Percentiles rank a stretch among this genome's conserved stretches.
Conservation (phyloP, 2,113 vertebrate species). For the Accipiter cooperii region DNA sequence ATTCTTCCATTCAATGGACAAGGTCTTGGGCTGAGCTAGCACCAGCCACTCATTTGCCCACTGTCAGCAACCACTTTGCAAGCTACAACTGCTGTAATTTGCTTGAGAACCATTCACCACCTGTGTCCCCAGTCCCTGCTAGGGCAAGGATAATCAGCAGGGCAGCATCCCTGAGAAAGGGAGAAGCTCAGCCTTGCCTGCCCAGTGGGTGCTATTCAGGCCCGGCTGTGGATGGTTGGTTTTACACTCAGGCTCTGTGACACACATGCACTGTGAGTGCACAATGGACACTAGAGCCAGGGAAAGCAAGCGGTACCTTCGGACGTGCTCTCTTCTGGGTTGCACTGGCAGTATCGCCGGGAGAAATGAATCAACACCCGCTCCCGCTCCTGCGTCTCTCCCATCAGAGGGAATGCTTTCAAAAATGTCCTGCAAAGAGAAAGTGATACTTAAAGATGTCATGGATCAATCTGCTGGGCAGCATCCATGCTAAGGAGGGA, state of each 20-base stretch:
- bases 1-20: not conserved
- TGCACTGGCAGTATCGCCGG: constrained; percentile 85
- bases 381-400: constrained; percentile 95
- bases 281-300: not conserved
- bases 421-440: constrained; percentile 81
- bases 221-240: accelerated
- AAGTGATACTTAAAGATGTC: not conserved
- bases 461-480: not conserved
- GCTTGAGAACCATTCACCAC: not conserved
- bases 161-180: not conserved
- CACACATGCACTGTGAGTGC: not conserved
- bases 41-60: not conserved
- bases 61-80: not conserved
- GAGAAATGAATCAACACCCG: constrained; percentile 91
- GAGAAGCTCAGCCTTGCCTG: not conserved
- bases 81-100: not conserved
- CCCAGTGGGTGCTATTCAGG: not conserved
- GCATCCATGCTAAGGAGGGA: not conserved
- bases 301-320: constrained; percentile 56
- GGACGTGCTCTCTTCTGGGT: constrained; percentile 79
- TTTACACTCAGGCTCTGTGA: not conserved
- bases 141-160: not conserved
- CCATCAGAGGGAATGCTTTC: constrained; percentile 87
- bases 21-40: not conserved
- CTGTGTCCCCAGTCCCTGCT: not conserved